Evolutionary conservation across 2,888 invertebrate species (phyloP).

Genomic region (Dryococelus australis): DNA sequence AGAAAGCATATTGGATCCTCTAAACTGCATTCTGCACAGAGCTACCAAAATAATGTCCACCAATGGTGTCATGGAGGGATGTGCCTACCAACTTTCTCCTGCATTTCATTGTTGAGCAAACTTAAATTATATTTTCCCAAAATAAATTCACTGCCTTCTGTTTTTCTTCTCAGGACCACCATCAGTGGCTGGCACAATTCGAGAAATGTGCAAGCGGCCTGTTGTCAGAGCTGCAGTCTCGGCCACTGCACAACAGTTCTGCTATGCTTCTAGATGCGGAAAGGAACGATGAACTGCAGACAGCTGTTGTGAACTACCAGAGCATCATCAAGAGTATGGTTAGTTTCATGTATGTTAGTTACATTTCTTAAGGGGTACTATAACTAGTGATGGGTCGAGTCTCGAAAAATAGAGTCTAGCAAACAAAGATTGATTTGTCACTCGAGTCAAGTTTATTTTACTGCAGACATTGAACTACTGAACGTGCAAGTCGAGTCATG

Average conservation of each 20-base stretch:
- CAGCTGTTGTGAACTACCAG: constrained; percentile 71
- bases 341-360: constrained; percentile 54
- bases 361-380: neutral
- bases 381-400: neutral
- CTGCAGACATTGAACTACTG: no score
- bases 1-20: no score
- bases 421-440: neutral
- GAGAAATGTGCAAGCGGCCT: constrained; percentile 52
- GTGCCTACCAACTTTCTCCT: no score
- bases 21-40: no score
- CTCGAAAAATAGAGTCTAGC: no score
- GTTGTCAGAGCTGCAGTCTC: constrained; percentile 53
- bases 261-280: constrained; percentile 61
- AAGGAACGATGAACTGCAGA: constrained; percentile 68
- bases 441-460: no score
- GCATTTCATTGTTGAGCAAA: no score
- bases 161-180: constrained; percentile 44
- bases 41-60: no score
- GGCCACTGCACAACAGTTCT: constrained; percentile 50
- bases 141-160: neutral
- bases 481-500: no score
- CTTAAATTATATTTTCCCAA: no score
- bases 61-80: no score
- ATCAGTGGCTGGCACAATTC: constrained; percentile 54
- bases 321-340: constrained; percentile 80